Conservation (phyloP, 2,113 vertebrate species). For the Psittacula cyanocephala region DNA sequence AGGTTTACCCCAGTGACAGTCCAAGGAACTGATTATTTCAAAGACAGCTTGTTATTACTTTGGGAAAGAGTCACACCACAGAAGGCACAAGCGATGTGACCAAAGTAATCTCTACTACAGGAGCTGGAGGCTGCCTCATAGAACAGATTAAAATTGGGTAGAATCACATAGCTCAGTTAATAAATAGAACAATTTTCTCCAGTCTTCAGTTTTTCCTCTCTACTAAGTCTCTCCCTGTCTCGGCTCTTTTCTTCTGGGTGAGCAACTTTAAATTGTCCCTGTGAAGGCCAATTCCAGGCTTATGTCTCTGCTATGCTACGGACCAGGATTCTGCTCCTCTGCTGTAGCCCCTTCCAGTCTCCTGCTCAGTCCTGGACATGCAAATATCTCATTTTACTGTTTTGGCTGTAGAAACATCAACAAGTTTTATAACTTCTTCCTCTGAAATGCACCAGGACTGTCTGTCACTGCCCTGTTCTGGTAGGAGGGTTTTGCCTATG, state of each 20-base stretch:
- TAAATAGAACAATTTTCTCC: neutral
- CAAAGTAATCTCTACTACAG: neutral
- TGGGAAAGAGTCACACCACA: neutral
- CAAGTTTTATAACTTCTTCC: neutral
- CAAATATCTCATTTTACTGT: neutral
- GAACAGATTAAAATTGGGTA: neutral
- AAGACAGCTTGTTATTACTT: neutral
- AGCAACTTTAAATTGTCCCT: neutral
- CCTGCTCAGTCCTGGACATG: neutral
- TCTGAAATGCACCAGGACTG: neutral
- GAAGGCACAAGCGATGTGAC: neutral
- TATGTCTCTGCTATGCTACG: neutral
- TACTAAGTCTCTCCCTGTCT: neutral
- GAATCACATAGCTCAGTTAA: neutral
- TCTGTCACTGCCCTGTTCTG: neutral
- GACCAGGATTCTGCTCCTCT: neutral
- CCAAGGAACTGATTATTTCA: neutral
- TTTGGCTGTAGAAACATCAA: neutral
- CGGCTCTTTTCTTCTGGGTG: neutral
- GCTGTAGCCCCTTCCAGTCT: neutral
- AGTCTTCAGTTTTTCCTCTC: neutral
- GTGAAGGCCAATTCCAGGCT: neutral
- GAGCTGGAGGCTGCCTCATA: neutral
- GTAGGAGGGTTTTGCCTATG: neutral
- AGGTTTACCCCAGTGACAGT: neutral